These are phyloP conservation scores for Deilephila elpenor DNA, from an alignment of 2,888 invertebrate species.

Conservation along the genomic window DNA sequence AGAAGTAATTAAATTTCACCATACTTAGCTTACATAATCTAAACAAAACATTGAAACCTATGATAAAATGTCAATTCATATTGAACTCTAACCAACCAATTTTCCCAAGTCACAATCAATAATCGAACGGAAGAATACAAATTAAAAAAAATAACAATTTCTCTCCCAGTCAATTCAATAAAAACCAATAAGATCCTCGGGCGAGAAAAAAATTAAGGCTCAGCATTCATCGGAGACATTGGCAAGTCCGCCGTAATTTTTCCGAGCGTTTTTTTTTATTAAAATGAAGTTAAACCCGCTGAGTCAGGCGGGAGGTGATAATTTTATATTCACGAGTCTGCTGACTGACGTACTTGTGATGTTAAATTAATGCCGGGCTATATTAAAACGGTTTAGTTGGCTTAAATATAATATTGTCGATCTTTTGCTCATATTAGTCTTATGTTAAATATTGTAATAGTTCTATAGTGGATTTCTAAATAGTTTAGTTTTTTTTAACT, in stretches of 20 bases:
- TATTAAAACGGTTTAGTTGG: conserved; percentile 4
- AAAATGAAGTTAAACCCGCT: conserved; percentile 77
- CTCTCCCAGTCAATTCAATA: conserved; percentile 58
- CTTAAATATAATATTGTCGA: not conserved
- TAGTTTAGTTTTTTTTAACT: too few relatives aligned
- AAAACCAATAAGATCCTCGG: conserved; percentile 52
- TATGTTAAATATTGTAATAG: too few relatives aligned
- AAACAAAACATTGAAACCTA: too few relatives aligned
- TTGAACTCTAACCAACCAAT: too few relatives aligned
- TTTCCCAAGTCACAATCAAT: not conserved
- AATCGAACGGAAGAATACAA: not conserved
- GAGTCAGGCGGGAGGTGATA: conserved; percentile 71
- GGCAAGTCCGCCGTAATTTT: conserved; percentile 59
- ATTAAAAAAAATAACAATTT: conserved; percentile 36
- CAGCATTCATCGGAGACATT: conserved; percentile 57
- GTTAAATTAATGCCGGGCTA: conserved; percentile 12
- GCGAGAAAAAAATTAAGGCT: conserved; percentile 48
- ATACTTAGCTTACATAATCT: too few relatives aligned
- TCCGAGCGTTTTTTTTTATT: conserved; percentile 68
- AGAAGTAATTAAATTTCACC: too few relatives aligned
- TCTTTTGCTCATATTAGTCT: not conserved
- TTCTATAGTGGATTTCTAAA: too few relatives aligned
- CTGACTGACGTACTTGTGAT: conserved; percentile 45
- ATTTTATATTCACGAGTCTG: conserved; percentile 73
- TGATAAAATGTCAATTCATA: too few relatives aligned